These are phyloP conservation scores for Thomomys bottae DNA, from an alignment of 2,113 vertebrate species.

Conservation along the genomic window DNA sequence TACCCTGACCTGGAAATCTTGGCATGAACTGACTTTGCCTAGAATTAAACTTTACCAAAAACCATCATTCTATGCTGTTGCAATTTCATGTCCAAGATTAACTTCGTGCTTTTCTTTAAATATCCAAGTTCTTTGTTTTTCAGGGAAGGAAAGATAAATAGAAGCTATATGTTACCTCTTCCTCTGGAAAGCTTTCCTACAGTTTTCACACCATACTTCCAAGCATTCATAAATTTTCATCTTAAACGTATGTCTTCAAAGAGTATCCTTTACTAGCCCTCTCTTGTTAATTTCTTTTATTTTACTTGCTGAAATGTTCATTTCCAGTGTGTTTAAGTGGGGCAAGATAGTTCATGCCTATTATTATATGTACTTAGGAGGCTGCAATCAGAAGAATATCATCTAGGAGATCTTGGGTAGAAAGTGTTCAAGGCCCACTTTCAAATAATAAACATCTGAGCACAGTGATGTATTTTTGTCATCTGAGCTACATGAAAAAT, in stretches of 20 bases:
- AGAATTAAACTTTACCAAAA: background rate
- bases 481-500: no score
- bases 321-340: background rate
- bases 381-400: no score
- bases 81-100: background rate
- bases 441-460: no score
- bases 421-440: no score
- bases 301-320: background rate
- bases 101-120: background rate
- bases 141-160: background rate
- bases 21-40: background rate
- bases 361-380: no score
- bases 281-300: background rate
- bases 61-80: background rate
- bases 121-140: background rate
- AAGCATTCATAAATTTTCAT: background rate
- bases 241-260: background rate
- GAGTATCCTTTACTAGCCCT: no score
- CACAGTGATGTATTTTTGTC: no score
- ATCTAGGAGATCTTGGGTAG: no score
- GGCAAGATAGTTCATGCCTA: no score
- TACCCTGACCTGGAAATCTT: background rate
- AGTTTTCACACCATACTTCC: no score
- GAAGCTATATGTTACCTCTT: background rate
- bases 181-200: background rate